These are phyloP conservation scores for Cavia porcellus DNA, from an alignment of 2,113 vertebrate species.

Conservation along the genomic window DNA sequence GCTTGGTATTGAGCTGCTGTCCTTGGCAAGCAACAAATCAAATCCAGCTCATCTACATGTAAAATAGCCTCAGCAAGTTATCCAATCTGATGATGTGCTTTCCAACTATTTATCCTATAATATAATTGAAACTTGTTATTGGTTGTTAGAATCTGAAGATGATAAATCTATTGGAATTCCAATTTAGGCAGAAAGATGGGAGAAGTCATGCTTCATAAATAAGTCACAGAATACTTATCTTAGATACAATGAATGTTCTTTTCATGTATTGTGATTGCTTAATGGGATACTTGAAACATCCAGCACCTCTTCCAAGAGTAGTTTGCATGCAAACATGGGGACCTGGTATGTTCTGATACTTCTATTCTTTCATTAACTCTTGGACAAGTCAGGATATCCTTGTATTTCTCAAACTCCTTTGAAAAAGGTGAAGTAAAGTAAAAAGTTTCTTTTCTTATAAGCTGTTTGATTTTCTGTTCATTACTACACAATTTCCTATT, in stretches of 20 bases:
- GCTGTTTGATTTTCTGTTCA: conserved; percentile 56
- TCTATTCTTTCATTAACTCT: conserved; percentile 1
- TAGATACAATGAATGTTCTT: background rate
- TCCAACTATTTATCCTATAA: background rate
- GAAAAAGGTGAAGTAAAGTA: background rate
- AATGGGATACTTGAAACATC: conserved; percentile 36
- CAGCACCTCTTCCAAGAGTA: background rate
- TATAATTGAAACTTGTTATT: conserved; percentile 44
- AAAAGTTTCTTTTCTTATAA: background rate
- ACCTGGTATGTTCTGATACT: background rate
- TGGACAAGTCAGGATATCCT: background rate
- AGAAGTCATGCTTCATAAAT: conserved; percentile 26
- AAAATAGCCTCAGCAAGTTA: background rate
- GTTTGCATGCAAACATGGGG: background rate
- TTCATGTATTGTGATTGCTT: background rate
- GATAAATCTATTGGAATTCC: conserved; percentile 50
- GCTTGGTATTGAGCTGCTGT: background rate
- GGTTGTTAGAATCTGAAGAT: conserved; percentile 31
- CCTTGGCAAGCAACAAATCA: conserved; percentile 61
- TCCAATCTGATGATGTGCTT: background rate
- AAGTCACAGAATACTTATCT: conserved; percentile 34
- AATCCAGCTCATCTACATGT: conserved; percentile 69
- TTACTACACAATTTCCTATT: conserved; percentile 36
- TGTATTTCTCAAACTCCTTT: conserved; percentile 20
- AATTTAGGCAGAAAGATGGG: background rate